phyloP scores from a whole-genome alignment of 2,888 invertebrate species.

The Trissolcus brochymenae region DNA sequence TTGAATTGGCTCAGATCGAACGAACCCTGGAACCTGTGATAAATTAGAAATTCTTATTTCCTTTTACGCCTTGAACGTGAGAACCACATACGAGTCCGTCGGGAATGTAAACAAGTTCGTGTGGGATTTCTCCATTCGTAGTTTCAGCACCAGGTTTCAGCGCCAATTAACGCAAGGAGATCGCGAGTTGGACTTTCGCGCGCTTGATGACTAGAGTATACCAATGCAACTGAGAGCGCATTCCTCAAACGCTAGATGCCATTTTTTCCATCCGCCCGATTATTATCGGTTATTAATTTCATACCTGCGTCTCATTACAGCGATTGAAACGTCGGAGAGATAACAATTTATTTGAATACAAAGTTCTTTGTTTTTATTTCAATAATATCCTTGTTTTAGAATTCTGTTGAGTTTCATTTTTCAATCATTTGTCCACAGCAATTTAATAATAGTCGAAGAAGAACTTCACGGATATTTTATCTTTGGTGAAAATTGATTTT shows the following conservation, averaged over 20 bases:
- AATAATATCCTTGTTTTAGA: too few species aligned
- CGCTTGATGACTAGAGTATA: neutral
- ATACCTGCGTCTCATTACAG: too few species aligned
- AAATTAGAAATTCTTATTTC: slow-evolving; percentile 55
- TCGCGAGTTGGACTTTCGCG: slow-evolving; percentile 63
- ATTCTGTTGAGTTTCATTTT: too few species aligned
- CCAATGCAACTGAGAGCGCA: neutral
- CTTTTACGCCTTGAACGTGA: slow-evolving; percentile 52
- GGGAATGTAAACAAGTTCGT: slow-evolving; percentile 58
- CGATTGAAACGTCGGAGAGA: too few species aligned
- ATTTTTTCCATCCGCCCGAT: neutral
- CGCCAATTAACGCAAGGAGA: slow-evolving; percentile 60
- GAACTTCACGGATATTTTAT: too few species aligned
- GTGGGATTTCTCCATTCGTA: slow-evolving; percentile 59
- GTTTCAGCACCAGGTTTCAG: slow-evolving; percentile 37
- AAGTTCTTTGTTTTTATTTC: too few species aligned
- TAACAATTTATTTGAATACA: too few species aligned
- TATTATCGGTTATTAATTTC: neutral
- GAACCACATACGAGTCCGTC: slow-evolving; percentile 37
- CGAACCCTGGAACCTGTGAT: slow-evolving; percentile 14
- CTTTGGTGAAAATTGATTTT: too few species aligned
- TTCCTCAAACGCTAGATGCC: neutral
- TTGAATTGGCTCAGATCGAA: slow-evolving; percentile 3
- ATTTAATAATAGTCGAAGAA: too few species aligned
- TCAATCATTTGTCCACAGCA: too few species aligned